Percentiles rank a stretch among this genome's conserved stretches.
Conservation (phyloP, 2,888 invertebrate species). For the Coelogynopora nodosa region DNA sequence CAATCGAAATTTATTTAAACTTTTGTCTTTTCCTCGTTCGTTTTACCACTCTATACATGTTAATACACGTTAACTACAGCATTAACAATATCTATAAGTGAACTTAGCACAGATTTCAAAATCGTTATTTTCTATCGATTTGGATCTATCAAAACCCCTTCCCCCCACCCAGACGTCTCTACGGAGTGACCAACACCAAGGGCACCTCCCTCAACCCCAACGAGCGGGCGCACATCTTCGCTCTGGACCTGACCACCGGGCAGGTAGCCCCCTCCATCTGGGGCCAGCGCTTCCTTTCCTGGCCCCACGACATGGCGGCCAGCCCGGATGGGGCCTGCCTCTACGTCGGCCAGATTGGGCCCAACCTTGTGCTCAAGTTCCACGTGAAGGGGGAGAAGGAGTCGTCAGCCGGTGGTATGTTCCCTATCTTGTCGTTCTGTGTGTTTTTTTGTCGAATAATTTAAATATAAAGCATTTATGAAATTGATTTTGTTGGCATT, state of each 20-base stretch:
- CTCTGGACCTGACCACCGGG: neutral
- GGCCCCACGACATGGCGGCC: neutral
- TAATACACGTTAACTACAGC: no score
- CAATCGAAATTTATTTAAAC: no score
- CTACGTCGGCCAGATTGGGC: neutral
- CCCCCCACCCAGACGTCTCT: neutral
- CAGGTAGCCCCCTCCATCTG: neutral
- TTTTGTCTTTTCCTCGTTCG: no score
- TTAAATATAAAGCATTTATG: no score
- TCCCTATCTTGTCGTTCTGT: no score
- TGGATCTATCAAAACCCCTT: no score
- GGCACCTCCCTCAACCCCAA: neutral
- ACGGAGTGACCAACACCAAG: neutral
- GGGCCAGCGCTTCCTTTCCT: neutral
- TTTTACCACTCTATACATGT: no score
- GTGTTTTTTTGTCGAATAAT: no score
- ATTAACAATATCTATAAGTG: no score
- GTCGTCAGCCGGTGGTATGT: neutral
- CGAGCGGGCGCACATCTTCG: neutral
- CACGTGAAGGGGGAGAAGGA: neutral
- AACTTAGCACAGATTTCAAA: no score
- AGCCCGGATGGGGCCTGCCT: neutral
- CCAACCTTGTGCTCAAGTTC: neutral
- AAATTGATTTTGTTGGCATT: no score
- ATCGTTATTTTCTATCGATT: no score